These are phyloP conservation scores for Kryphioiulus occultus DNA, from an alignment of 2,888 invertebrate species.

Conservation along the genomic window DNA sequence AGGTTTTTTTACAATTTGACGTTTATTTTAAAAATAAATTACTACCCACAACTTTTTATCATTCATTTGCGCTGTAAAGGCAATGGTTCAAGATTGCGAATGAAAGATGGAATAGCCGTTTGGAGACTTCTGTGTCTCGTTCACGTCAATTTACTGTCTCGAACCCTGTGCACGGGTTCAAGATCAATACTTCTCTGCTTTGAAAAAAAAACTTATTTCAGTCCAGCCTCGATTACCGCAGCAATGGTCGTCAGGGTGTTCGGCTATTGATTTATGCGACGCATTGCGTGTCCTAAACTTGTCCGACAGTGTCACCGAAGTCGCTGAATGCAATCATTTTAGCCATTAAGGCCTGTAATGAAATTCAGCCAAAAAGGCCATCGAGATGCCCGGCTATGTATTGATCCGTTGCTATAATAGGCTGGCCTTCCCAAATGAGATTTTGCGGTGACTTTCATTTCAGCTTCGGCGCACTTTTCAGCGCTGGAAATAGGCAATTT, in stretches of 20 bases:
- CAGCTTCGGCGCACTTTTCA: conserved; percentile 14
- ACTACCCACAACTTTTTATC: no score
- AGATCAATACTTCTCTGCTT: neutral
- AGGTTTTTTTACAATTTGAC: no score
- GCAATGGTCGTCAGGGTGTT: neutral
- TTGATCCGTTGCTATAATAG: neutral
- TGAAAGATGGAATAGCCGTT: no score
- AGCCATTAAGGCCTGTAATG: neutral
- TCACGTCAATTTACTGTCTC: neutral
- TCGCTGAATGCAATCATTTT: neutral
- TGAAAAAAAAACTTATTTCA: neutral
- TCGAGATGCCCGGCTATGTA: neutral
- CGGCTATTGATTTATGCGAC: neutral
- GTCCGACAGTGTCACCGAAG: neutral
- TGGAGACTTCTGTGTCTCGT: neutral
- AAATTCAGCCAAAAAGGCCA: conserved; percentile 19
- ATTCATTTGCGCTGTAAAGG: no score
- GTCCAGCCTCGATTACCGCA: neutral
- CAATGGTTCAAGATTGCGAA: neutral
- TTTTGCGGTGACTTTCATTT: neutral
- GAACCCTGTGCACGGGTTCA: neutral
- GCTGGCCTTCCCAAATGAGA: neutral
- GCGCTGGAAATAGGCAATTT: conserved; percentile 7
- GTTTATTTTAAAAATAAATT: no score
- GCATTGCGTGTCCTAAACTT: neutral